Evolutionary conservation across 2,888 invertebrate species (phyloP).

Genomic region (Platycheirus rosarum): DNA sequence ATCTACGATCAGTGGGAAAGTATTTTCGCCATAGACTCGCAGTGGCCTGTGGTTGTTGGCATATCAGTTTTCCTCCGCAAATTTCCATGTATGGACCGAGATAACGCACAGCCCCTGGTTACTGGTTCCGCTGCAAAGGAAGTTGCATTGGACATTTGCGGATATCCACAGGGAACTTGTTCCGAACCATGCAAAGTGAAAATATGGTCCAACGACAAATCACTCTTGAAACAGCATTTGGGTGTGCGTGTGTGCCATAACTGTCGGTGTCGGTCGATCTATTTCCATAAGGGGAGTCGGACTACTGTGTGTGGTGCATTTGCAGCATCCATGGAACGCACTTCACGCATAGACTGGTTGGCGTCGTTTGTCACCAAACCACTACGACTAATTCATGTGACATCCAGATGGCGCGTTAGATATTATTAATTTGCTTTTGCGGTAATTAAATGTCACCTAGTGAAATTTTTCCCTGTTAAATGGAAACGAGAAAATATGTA

Average conservation of each 20-base stretch:
- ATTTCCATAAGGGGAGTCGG: conserved; percentile 21
- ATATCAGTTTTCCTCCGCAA: conserved; percentile 50
- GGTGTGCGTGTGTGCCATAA: conserved; percentile 57
- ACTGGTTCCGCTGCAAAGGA: conserved; percentile 52
- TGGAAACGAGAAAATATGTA: conserved; percentile 49
- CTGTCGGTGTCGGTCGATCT: too few species aligned
- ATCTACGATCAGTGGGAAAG: conserved; percentile 51
- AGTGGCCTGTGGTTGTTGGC: neutral
- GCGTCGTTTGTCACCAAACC: conserved; percentile 27
- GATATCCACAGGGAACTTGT: conserved; percentile 52
- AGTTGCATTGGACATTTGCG: conserved; percentile 59
- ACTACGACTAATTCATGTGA: conserved; percentile 49
- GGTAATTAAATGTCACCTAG: conserved; percentile 66
- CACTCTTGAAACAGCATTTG: conserved; percentile 37
- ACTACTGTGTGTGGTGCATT: neutral
- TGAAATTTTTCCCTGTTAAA: conserved; percentile 40
- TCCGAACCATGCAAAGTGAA: conserved; percentile 51
- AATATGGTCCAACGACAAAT: conserved; percentile 49
- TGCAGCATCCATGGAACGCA: neutral
- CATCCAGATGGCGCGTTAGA: conserved; percentile 37
- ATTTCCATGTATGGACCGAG: conserved; percentile 47
- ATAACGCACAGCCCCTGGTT: conserved; percentile 29
- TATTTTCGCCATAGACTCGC: conserved; percentile 38
- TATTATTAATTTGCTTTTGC: conserved; percentile 49
- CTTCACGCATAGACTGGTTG: conserved; percentile 51